phyloP scores from a whole-genome alignment of 2,797 vertebrate species.

The Squalus acanthias region DNA sequence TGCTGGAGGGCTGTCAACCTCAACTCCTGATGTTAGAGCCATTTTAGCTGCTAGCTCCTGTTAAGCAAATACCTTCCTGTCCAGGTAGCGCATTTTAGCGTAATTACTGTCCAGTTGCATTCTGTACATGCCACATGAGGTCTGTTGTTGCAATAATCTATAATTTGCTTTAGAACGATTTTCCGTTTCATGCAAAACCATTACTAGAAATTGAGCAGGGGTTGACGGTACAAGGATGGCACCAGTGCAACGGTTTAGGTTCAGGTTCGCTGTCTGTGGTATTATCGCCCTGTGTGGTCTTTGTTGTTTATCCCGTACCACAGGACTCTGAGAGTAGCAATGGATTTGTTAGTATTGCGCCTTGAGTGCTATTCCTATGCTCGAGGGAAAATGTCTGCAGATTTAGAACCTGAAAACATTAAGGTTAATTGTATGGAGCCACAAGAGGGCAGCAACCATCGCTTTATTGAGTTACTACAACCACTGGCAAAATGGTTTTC shows the following conservation, averaged over 20 bases:
- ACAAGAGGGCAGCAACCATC: slow-evolving; percentile 13
- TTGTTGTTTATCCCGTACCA: background rate
- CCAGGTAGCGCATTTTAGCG: background rate
- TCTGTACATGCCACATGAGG: background rate
- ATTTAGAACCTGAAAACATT: background rate
- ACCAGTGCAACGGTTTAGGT: background rate
- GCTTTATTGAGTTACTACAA: background rate
- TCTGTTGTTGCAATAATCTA: background rate
- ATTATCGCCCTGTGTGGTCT: background rate
- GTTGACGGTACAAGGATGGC: background rate
- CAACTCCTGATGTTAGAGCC: background rate
- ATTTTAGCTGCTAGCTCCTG: background rate
- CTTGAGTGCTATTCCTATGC: background rate
- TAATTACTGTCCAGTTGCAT: background rate
- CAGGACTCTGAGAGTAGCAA: background rate
- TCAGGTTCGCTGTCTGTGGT: background rate
- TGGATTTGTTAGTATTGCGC: background rate
- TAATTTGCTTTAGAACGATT: background rate
- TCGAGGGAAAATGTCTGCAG: background rate
- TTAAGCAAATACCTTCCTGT: background rate
- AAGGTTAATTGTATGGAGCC: background rate
- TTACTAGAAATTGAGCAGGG: background rate
- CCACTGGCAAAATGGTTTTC: background rate
- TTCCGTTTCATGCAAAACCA: background rate
- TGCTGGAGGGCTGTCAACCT: background rate